Base-by-base conservation (phyloP, 2,888 invertebrate species). In the Escarpia spicata region DNA sequence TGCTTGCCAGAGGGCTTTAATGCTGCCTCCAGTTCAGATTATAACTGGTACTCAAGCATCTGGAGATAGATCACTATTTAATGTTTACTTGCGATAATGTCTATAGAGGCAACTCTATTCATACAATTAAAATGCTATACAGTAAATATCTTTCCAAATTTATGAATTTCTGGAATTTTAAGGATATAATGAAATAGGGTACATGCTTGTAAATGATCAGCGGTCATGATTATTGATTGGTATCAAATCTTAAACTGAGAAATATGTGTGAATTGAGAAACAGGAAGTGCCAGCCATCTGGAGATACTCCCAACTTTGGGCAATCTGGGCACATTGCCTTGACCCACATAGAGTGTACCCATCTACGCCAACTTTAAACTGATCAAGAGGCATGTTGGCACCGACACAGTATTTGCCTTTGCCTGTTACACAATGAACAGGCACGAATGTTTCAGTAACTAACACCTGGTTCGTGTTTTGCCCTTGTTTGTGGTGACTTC, bases 261-360 rank as follows among this genome's bases (percentile, higher is more conserved):
- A 75, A 75, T 75, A 75, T 75, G 26, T 75, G 75, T 26, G 75
- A 15, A 26, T 26, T 1, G 6, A 75, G 75, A 75, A n/a, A 26
- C 75, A 75, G 75, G 75, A 75, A 75, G 75, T 75, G 26, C 75
- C n/a, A 75, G 26, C n/a, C 75, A 75, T 75, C n/a, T 75, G 75
- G 75, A 75, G 26, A 75, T 75, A 75, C 19, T 75, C 75, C n/a
- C 6, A 19, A 75, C 75, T 75, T 26, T 15, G 75, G 75, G 26
- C 75, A 75, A 75, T 26, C 75, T 26, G 75, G 75, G 19, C 6
- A 26, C 26, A 75, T 19, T n/a, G 19, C 6, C 19, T 75, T 26
- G 2, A 3, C 26, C 4, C 26, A 26, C 26, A 26, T 75, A 75
- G n/a, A 4, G 75, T 26, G 75, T 75, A n/a, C 75, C 19, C 6